These are phyloP conservation scores for Apostichopus californicus DNA, from an alignment of 35 echinoderm and acorn worm genomes.

Conservation along the genomic window DNA sequence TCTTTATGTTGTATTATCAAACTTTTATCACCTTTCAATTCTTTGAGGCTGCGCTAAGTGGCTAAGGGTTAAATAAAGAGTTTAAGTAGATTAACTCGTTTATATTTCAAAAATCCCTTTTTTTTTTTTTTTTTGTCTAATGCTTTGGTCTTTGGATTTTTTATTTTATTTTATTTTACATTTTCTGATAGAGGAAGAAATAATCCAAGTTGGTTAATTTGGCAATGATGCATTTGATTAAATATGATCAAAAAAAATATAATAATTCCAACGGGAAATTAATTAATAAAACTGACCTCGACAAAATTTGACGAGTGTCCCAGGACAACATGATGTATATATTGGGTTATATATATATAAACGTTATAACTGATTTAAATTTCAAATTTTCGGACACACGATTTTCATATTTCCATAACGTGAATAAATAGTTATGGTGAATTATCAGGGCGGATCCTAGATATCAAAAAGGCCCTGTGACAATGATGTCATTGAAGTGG, in stretches of 20 bases:
- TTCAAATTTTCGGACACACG: no score
- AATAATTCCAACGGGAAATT: conserved; percentile 5
- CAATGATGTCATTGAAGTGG: no score
- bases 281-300: no score
- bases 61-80: conserved; percentile 7
- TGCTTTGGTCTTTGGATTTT: not conserved
- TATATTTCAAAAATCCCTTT: not conserved
- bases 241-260: not conserved
- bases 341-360: no score
- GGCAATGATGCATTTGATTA: not conserved
- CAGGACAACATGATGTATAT: not conserved
- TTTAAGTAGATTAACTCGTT: conserved; percentile 31
- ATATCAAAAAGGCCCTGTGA: no score
- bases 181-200: conserved; percentile 15
- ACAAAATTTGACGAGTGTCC: not conserved
- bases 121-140: not conserved
- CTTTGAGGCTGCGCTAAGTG: conserved; percentile 36
- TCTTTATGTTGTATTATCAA: not conserved
- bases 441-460: no score
- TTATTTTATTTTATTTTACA: not conserved
- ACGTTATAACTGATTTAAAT: no score
- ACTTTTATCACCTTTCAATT: not conserved
- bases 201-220: conserved; percentile 11
- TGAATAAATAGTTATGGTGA: no score
- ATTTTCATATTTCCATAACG: no score